Evolutionary conservation across 53 echinoderm and acorn worm species (phyloP).

Genomic region (Actinopyga echinites): DNA sequence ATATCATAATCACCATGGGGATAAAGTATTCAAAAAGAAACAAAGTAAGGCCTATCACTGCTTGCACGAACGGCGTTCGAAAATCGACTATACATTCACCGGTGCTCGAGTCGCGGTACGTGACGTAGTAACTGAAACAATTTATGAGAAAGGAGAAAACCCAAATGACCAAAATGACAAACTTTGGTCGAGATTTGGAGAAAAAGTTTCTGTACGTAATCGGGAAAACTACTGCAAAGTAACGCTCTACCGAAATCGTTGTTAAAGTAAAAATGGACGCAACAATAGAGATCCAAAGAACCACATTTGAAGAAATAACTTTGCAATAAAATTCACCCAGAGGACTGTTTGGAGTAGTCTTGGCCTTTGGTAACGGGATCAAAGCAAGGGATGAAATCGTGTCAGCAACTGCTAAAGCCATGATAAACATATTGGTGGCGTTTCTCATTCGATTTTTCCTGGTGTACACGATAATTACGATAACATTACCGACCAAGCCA

Average conservation of each 20-base stretch:
- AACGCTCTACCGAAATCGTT: conserved; percentile 79
- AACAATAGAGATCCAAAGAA: conserved; percentile 87
- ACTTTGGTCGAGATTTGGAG: conserved; percentile 50
- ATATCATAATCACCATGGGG: conserved; percentile 77
- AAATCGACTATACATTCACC: conserved; percentile 54
- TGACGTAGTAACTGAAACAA: conserved; percentile 63
- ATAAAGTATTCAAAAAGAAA: conserved; percentile 70
- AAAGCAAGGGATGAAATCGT: conserved; percentile 72
- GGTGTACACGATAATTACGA: conserved; percentile 74
- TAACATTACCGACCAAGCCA: conserved; percentile 74
- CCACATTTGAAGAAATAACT: conserved; percentile 55
- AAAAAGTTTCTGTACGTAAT: conserved; percentile 64
- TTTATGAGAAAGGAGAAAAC: conserved; percentile 53
- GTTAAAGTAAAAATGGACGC: conserved; percentile 77
- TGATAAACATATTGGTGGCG: conserved; percentile 75
- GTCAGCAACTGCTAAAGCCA: conserved; percentile 78
- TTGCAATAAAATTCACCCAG: conserved; percentile 84
- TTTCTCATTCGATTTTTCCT: conserved; percentile 51
- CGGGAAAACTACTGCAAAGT: conserved; percentile 74
- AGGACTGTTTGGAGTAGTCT: conserved; percentile 34
- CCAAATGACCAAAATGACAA: conserved; percentile 63
- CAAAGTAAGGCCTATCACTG: conserved; percentile 58
- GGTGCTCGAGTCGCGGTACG: conserved; percentile 43
- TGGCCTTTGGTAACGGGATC: conserved; percentile 62
- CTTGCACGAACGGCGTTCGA: conserved; percentile 57